Evolutionary conservation across 2,888 invertebrate genomes (phyloP), one percentile per base, ranked within the genome.

Genomic region (Plutella xylostella): DNA sequence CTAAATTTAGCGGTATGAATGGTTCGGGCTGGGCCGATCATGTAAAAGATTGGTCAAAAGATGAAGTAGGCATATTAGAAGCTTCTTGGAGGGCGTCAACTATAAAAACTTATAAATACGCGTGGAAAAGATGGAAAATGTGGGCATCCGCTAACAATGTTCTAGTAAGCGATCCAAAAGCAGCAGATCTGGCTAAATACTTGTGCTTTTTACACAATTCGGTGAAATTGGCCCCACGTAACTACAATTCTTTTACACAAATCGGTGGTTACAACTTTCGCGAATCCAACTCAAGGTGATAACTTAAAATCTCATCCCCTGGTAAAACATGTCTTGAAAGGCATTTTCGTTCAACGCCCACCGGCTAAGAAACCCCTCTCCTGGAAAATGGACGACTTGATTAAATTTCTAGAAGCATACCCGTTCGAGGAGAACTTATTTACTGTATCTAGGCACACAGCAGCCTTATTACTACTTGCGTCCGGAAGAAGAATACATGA

Each of bases 1-100:
- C 0, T 17, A 21, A 30, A 14, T 45, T 45, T n/a, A 17, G 45
- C 21, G 45, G 39, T n/a, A n/a, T 39, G 45, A 39, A 45, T 12
- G 17, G 22, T 39, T 34, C 38, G 38, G 39, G 45, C 22, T 39
- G 45, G 39, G 15, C 30, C 15, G 14, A 4, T 5, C 25, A 17
- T 7, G 14, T 33, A 7, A 14, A 33, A 6, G 18, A 45, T 9
- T 45, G 45, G 45, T 12, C n/a, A 6, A 7, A 20, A 3, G 18
- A 5, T n/a, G 45, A 45, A 25, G 15, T 14, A 25, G 21, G 17
- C 2, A n/a, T 45, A 12, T 20, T 45, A 31, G 30, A 45, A 39
- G 18, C n/a, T n/a, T n/a, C n/a, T n/a, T n/a, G n/a, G n/a, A n/a
- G n/a, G n/a, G n/a, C n/a, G n/a, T n/a, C n/a, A 2, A 35, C 45